Evolutionary conservation across 2,113 vertebrate species (phyloP).

Genomic region (Cyanoramphus novaezelandiae): DNA sequence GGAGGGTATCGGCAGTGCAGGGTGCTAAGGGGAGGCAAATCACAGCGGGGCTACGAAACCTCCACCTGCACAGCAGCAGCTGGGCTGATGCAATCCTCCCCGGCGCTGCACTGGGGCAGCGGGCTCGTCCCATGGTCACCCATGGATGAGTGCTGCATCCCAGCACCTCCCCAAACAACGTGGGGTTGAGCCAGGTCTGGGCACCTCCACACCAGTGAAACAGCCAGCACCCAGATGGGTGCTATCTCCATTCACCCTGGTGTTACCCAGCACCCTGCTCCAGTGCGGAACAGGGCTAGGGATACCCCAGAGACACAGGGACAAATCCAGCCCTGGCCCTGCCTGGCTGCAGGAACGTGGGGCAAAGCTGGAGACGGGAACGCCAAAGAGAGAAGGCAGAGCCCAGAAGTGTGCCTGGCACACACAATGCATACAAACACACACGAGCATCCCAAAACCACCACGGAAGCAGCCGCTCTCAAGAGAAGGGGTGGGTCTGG

Average conservation of each 20-base stretch:
- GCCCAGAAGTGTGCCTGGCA: fast-evolving
- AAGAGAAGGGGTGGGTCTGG: not conserved
- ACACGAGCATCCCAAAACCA: not conserved
- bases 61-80: not conserved
- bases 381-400: not conserved
- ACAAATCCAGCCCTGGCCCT: not conserved
- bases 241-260: not conserved
- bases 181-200: not conserved
- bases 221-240: not conserved
- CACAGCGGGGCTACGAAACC: not conserved
- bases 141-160: not conserved
- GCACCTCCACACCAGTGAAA: not conserved
- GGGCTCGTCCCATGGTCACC: not conserved
- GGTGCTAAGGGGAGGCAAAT: not conserved
- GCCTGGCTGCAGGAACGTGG: fast-evolving
- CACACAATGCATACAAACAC: fast-evolving
- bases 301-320: not conserved
- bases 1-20: not conserved
- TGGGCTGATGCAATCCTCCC: not conserved
- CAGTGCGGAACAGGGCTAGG: not conserved
- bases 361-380: not conserved
- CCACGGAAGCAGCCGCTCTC: fast-evolving
- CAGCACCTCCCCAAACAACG: not conserved
- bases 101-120: fast-evolving
- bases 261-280: fast-evolving